Evolutionary conservation across 2,797 vertebrate genomes (phyloP), one percentile per base, ranked within the genome.

Genomic region (Acanthis flammea): DNA sequence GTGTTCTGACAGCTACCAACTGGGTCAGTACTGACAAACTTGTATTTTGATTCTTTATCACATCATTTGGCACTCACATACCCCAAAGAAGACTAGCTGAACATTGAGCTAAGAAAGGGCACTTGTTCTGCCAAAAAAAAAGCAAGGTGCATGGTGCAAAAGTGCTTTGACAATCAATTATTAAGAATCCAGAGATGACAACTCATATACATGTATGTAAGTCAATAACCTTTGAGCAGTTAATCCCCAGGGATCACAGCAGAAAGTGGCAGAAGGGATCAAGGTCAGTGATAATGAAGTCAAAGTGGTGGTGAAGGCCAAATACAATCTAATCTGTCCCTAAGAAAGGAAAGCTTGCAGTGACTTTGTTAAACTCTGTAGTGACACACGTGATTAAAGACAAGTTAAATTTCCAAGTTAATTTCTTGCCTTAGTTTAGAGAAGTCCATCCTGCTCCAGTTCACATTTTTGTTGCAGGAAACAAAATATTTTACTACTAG

Each of bases 141-240:
- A 39, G 22, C 48, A 57, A 82, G 35, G 35, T 66, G 42, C 45
- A 37, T 44, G 71, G 45, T 77, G 42, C 35, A 75, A 51, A 95
- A 92, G 85, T 91, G 85, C 65, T 86, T 86, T 83, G 70, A 61
- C 28, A 83, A 91, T 96, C 76, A 90, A 90, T 96, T 95, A 95
- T 94, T 96, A 96, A 95, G 73, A 68, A 86, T 92, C 21, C 72
- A 90, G 87, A 88, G 66, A 90, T 84, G 93, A 90, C 91, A 96
- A 75, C 48, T 89, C 44, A 53, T 85, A 82, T 85, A 48, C 19
- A 35, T 8, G 6, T 57, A 54, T 57, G 24, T 54, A 90, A 91
- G 33, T 88, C 18, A 2, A 75, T 86, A 92, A 92, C 54, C 66
- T 91, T 50, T 84, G 73, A 62, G 60, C 37, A 58, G 57, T 91